Base-by-base conservation (phyloP, 2,888 invertebrate species). In the Allophyes oxyacanthae region DNA sequence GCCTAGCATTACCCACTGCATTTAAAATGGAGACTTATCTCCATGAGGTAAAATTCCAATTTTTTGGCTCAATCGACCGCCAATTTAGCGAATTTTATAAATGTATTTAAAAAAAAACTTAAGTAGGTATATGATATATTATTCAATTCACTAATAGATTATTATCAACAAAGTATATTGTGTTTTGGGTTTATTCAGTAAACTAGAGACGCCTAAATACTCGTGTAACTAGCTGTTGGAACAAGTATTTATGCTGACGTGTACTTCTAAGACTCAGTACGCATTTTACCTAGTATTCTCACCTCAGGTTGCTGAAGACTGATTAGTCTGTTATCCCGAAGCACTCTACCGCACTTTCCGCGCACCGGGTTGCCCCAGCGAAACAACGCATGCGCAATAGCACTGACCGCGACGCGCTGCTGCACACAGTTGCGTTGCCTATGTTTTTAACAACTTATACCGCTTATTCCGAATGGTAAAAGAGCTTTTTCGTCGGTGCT, bases 351-450 rank as follows among this genome's bases (percentile, higher is more conserved):
- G 37, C 1, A 1, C 26, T 41, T 32, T 10, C 43, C 28, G 6
- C n/a, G 2, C 20, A 4, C 20, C 20, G 15, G 9, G 1, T 10
- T 20, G 15, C 15, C 20, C 10, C 1, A 1, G 10, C 38, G n/a
- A 38, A 2, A 20, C 7, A 15, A 20, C 43, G 43, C 43, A 43
- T 43, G 43, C 32, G 43, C 43, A 33, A 15, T n/a, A 15, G 13
- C 6, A 28, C 11, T n/a, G n/a, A 20, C 20, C 20, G 20, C 15
- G 5, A 0, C 42, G 33, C 11, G 11, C 11, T 0, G 15, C 10
- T 58, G 46, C 36, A 44, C 33, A 59, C 32, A 64, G 34, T 48
- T 41, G 30, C 26, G 52, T 36, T 48, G 52, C 32, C 36, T 33
- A 7, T 48, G 43, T 14, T 48, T 20, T 43, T 44, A 40, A 6